Evolutionary conservation across 2,888 invertebrate species (phyloP).

Genomic region (Hylaea fasciaria): DNA sequence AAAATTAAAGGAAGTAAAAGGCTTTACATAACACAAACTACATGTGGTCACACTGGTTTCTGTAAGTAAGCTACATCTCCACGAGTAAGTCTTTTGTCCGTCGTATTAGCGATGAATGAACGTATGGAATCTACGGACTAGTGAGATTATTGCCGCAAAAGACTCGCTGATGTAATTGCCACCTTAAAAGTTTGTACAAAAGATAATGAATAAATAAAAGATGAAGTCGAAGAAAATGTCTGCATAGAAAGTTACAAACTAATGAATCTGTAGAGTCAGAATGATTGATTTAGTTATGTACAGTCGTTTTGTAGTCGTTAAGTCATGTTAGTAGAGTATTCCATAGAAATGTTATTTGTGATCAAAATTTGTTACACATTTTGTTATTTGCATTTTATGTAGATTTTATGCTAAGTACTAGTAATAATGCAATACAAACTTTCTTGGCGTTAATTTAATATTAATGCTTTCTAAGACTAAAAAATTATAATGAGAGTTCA

Average conservation of each 20-base stretch:
- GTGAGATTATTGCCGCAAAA: too few species aligned
- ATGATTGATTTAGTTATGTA: slow-evolving; percentile 40
- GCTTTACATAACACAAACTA: slow-evolving; percentile 23
- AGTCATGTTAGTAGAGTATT: slow-evolving; percentile 15
- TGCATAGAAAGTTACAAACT: background rate
- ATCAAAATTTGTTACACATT: background rate
- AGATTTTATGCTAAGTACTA: too few species aligned
- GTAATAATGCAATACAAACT: background rate
- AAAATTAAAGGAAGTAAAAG: slow-evolving; percentile 33
- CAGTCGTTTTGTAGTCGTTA: slow-evolving; percentile 2
- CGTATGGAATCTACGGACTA: too few species aligned
- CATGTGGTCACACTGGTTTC: slow-evolving; percentile 19
- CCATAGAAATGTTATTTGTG: background rate
- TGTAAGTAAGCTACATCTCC: background rate
- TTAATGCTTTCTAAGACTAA: slow-evolving; percentile 15
- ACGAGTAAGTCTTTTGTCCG: too few species aligned
- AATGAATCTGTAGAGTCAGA: slow-evolving; percentile 24
- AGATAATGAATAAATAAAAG: background rate
- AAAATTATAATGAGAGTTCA: slow-evolving; percentile 11
- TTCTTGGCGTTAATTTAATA: background rate
- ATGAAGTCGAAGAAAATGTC: slow-evolving; percentile 1
- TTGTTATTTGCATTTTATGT: background rate
- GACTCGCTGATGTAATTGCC: too few species aligned
- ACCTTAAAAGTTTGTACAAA: background rate
- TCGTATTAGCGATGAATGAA: too few species aligned